Evolutionary conservation across 1,140 invertebrate species (phyloP), one percentile per base, ranked within the genome.

Genomic region (Euwallacea similis): DNA sequence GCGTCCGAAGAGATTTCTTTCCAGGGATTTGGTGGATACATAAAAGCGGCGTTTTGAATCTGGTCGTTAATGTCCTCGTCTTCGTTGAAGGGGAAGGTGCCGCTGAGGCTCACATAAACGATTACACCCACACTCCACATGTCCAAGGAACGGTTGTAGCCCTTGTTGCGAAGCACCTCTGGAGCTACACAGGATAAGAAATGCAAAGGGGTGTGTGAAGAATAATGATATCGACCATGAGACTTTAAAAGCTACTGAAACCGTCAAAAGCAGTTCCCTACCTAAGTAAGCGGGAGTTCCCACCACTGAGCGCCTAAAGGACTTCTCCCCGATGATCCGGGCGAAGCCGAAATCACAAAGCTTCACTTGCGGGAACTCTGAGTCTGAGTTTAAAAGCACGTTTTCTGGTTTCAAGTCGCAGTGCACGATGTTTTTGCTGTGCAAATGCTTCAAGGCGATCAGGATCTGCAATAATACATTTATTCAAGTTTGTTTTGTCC

Each of bases 111-210:
- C 15, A 93, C 98, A 82, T 99, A 99, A 61, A 99, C 91, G 75
- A 99, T 98, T 0, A 99, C 98, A 21, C 98, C 98, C 61, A 98
- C 96, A 77, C 95, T 97, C 98, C 98, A 99, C 97, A 99, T 99
- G 84, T 99, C 98, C 74, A 99, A 84, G 0, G 96, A 98, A 16
- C 97, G 86, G 84, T 99, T 99, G 85, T 99, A 99, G 9, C 97
- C 96, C 84, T 99, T 99, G 82, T 98, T 98, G 66, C 97, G 88
- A 13, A 99, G 84, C 0, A 99, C 98, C 85, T 99, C 96, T 0
- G 98, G 97, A n/a, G 98, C 97, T 92, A 83, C 83, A 79, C 61
- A 15, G 10, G 64, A 61, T 33, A 4, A 33, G 4, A 33, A 33
- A 33, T 4, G 21, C 21, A 33, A 33, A 33, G 21, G 21, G 21